Evolutionary conservation across 2,797 vertebrate genomes (phyloP).

Genomic region (Morus bassanus): DNA sequence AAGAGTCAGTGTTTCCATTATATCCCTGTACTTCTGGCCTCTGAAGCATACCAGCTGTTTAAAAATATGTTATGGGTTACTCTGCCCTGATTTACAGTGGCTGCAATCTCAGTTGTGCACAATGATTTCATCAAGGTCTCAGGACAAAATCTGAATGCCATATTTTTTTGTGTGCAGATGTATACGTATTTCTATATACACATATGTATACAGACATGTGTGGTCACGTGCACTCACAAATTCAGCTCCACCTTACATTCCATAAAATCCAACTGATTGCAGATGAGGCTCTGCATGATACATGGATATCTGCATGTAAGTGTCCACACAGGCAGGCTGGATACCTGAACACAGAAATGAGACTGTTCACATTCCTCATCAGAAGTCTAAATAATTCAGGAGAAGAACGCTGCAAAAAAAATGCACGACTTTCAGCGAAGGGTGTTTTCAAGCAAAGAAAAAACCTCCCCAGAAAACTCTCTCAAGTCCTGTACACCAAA

Average conservation of each 20-base stretch:
- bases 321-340: neutral
- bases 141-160: neutral
- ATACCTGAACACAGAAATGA: neutral
- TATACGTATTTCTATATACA: neutral
- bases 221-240: neutral
- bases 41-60: neutral
- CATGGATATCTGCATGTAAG: accelerated
- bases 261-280: neutral
- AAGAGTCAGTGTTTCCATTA: neutral
- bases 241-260: neutral
- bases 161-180: neutral
- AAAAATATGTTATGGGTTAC: neutral
- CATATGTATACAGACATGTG: neutral
- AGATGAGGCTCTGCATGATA: neutral
- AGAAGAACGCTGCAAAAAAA: neutral
- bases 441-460: neutral
- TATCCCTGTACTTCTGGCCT: neutral
- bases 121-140: neutral
- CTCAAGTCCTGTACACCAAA: neutral
- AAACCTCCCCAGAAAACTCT: neutral
- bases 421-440: neutral
- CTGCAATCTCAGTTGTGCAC: neutral
- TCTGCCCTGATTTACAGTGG: neutral
- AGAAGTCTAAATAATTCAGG: neutral
- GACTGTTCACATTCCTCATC: neutral